Percentiles rank a stretch among this genome's conserved stretches.
phyloP scores from a whole-genome alignment of 1,140 invertebrate genomes.

The Euwallacea similis region DNA sequence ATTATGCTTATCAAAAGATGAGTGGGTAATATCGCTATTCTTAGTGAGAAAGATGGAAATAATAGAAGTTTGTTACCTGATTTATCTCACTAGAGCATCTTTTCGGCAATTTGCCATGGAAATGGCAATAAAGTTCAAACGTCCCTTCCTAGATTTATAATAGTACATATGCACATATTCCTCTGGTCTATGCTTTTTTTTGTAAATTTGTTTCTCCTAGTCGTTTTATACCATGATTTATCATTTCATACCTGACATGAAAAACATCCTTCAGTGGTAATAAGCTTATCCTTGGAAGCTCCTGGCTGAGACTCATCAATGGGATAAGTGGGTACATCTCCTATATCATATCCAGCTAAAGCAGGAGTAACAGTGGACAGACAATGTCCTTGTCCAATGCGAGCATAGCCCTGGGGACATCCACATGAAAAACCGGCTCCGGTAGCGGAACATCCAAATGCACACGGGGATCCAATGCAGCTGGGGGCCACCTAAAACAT shows the following conservation, averaged over 20 bases:
- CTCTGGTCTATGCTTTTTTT: too few relatives aligned
- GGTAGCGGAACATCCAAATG: constrained; percentile 75
- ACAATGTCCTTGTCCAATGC: constrained; percentile 71
- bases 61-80: too few relatives aligned
- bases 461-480: constrained; percentile 71
- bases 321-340: constrained; percentile 69
- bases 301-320: constrained; percentile 56
- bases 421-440: constrained; percentile 70
- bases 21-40: too few relatives aligned
- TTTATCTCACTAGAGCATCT: too few relatives aligned
- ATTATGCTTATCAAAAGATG: too few relatives aligned
- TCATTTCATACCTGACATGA: constrained; percentile 72
- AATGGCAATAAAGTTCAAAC: too few relatives aligned
- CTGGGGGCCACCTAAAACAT: constrained; percentile 63
- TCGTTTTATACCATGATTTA: neutral
- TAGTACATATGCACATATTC: too few relatives aligned
- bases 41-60: too few relatives aligned
- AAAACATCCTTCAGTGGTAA: constrained; percentile 88
- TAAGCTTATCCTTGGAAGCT: constrained; percentile 67
- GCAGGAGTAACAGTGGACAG: constrained; percentile 73
- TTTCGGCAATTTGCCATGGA: too few relatives aligned
- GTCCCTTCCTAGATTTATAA: too few relatives aligned
- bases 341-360: constrained; percentile 61
- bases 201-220: neutral
- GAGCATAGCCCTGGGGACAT: constrained; percentile 79